Base-by-base conservation (phyloP, 1,140 invertebrate species). In the Euborellia annulipes region DNA sequence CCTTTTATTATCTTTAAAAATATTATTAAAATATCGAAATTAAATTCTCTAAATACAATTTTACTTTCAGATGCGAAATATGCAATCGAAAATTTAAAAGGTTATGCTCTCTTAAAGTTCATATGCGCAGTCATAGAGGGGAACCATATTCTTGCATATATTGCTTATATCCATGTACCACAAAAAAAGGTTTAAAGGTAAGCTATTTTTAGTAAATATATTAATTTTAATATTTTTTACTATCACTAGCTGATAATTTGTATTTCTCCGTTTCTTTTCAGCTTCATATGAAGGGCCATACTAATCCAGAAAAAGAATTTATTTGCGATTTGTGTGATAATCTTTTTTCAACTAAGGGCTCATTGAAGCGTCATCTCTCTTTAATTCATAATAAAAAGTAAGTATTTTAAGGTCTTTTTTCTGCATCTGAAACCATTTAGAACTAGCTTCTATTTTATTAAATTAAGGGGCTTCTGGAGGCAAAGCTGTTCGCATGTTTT, bases 281-380 rank as follows among this genome's bases (percentile, higher is more conserved):
- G 59, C 65, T 70, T 48, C 75, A 78, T 55, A 57, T 72, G 16
- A 65, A 67, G 43, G 73, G 67, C 2, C 76, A 78, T 58, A 62
- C 64, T 41, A n/a, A n/a, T n/a, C 11, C 54, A 57, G n/a, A n/a
- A 17, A 56, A 55, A 23, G 54, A 55, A 16, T 60, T 52, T 48
- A 53, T 45, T 11, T 66, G 63, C 50, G 30, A 48, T 7, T 30
- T 54, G n/a, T 66, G 63, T 47, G 48, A 63, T 27, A 54, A 56
- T n/a, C 52, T 58, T 14, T 72, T 73, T 53, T 66, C 70, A 3
- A 73, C 71, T 0, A 69, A 63, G 51, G 70, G 69, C 14, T 69
- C 66, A 49, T 55, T 74, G 22, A 72, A 65, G 45, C 56, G 72
- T 19, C 73, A 75, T 52, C 67, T 69, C 64, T 64, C 64, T 3